A percentile compares a stretch with the other conserved stretches of the same genome.
Conservation (phyloP, 1,140 invertebrate species). For the Scylla paramamosain region DNA sequence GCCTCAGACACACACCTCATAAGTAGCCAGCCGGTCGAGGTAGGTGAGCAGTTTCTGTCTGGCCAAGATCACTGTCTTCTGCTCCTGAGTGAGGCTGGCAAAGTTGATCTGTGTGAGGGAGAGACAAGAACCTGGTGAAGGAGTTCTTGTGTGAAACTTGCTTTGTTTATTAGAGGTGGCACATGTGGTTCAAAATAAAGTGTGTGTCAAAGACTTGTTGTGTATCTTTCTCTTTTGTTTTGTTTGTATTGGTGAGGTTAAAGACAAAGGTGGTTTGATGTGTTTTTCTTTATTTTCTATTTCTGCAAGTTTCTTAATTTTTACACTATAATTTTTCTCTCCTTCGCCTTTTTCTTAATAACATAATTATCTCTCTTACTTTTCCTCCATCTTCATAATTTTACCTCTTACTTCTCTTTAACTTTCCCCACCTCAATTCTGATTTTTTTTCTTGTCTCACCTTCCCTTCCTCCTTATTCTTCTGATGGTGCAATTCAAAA, state of each 20-base stretch:
- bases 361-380: background rate
- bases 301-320: no score
- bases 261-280: no score
- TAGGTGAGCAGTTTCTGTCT: conserved; percentile 84
- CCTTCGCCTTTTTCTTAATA: background rate
- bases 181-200: no score
- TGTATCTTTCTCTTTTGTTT: no score
- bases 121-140: conserved; percentile 59
- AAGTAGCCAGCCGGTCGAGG: conserved; percentile 85
- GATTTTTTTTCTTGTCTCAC: no score
- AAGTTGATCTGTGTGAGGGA: conserved; percentile 78
- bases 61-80: conserved; percentile 84
- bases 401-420: background rate
- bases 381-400: background rate
- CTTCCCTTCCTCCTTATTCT: background rate
- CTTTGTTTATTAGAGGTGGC: background rate
- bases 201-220: no score
- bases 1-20: conserved; percentile 81
- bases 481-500: background rate
- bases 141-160: background rate
- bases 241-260: no score
- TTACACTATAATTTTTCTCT: no score
- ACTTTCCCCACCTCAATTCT: background rate
- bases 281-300: no score
- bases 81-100: conserved; percentile 82